Conservation (phyloP, 2,888 invertebrate genomes). For the Bimastos eiseni region DNA sequence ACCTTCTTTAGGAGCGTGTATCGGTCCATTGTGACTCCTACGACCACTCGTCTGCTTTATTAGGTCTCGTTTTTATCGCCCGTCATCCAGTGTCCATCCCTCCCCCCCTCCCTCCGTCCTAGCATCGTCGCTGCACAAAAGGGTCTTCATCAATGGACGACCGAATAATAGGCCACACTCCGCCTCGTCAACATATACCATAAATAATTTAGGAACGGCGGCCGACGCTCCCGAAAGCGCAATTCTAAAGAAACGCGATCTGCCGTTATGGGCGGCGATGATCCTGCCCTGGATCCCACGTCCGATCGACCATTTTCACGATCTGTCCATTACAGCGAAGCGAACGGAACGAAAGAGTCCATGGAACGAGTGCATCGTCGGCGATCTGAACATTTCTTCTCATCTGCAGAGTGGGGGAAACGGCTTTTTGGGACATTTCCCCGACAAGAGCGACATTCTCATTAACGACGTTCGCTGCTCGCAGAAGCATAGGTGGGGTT, state of each 20-base stretch:
- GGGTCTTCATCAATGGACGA: neutral
- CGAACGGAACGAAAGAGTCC: neutral
- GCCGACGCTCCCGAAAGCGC: neutral
- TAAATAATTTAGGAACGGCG: neutral
- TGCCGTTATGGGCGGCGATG: neutral
- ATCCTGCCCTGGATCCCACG: neutral
- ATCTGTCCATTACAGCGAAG: neutral
- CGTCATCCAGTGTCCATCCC: neutral
- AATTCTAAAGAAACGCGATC: slow-evolving; percentile 9
- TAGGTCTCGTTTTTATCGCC: neutral
- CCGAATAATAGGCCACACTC: neutral
- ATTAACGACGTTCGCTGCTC: neutral
- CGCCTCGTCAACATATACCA: neutral
- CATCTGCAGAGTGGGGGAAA: neutral
- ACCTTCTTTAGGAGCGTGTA: neutral
- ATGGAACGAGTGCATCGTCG: neutral
- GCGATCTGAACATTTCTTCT: neutral
- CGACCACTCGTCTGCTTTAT: neutral
- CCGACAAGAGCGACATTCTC: neutral
- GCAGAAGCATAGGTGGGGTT: neutral
- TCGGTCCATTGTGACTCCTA: neutral
- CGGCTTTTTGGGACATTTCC: neutral
- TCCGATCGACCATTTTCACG: neutral
- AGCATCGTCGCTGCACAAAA: neutral
- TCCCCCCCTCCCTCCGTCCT: too few relatives aligned